Percentiles rank a stretch among this genome's conserved stretches.
These are phyloP conservation scores for Bradypodion ventrale DNA, from an alignment of 2,797 vertebrate genomes.

Conservation along the genomic window DNA sequence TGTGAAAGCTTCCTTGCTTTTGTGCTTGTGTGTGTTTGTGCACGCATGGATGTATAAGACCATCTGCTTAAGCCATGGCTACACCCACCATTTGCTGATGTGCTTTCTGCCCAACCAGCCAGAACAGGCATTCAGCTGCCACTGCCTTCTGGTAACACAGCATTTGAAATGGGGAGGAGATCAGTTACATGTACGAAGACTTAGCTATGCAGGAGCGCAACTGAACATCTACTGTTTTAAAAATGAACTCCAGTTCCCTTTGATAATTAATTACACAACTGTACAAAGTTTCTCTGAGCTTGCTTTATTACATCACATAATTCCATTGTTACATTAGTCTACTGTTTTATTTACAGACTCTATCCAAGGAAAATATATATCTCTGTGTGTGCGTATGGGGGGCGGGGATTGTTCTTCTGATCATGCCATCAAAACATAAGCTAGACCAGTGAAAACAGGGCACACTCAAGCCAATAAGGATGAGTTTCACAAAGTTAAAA, in stretches of 20 bases:
- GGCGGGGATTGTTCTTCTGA: neutral
- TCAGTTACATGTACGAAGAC: neutral
- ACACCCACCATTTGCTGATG: too few relatives aligned
- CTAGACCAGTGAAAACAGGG: slow-evolving; percentile 1
- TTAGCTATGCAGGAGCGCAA: neutral
- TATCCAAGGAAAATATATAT: neutral
- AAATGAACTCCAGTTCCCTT: slow-evolving; percentile 23
- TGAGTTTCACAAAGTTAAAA: neutral
- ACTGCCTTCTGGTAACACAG: neutral
- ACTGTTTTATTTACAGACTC: neutral
- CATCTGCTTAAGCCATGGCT: too few relatives aligned
- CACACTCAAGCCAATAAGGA: slow-evolving; percentile 19
- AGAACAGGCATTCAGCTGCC: too few relatives aligned
- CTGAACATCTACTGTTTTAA: slow-evolving; percentile 22
- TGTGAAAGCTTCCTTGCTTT: too few relatives aligned
- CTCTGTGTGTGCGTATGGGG: too few relatives aligned
- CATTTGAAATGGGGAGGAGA: neutral
- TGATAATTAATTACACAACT: slow-evolving; percentile 6
- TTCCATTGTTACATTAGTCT: neutral
- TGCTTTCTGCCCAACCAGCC: too few relatives aligned
- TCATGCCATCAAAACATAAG: neutral
- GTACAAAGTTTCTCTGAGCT: neutral
- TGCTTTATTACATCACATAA: neutral
- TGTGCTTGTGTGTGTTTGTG: too few relatives aligned
- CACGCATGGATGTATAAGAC: too few relatives aligned